phyloP scores from a whole-genome alignment of 2,113 vertebrate species.

The Pelusios castaneus region DNA sequence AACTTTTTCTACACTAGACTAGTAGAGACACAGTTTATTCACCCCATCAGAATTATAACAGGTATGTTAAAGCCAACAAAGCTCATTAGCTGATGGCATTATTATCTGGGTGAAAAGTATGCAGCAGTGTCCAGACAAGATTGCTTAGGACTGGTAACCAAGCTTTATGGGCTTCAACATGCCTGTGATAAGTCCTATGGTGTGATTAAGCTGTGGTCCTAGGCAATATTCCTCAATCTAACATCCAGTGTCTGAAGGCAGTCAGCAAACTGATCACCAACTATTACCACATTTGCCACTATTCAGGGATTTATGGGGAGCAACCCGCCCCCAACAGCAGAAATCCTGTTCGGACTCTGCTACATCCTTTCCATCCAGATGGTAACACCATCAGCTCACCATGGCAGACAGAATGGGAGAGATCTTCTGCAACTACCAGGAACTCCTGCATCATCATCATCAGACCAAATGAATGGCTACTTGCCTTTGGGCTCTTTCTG shows the following conservation, averaged over 20 bases:
- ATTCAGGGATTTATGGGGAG: too few species aligned
- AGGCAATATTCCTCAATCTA: neutral
- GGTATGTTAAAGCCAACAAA: neutral
- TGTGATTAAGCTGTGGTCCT: neutral
- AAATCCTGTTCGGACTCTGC: too few species aligned
- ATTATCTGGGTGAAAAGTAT: too few species aligned
- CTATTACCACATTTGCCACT: too few species aligned
- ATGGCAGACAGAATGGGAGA: neutral
- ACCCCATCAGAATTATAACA: neutral
- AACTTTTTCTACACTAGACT: too few species aligned
- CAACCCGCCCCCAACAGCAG: too few species aligned
- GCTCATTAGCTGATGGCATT: neutral
- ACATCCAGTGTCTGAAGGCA: neutral
- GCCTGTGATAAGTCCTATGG: neutral
- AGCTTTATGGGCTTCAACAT: too few species aligned
- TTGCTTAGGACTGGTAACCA: too few species aligned
- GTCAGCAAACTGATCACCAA: too few species aligned
- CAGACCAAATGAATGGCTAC: neutral
- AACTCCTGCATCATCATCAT: neutral
- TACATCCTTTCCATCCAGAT: too few species aligned
- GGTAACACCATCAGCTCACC: neutral
- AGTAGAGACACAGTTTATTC: too few species aligned
- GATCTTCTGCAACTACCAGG: neutral
- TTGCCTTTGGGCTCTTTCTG: neutral
- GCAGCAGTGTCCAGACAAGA: too few species aligned